Evolutionary conservation across 2,797 vertebrate genomes (phyloP), one percentile per base, ranked within the genome.

Genomic region (Coilia nasus): DNA sequence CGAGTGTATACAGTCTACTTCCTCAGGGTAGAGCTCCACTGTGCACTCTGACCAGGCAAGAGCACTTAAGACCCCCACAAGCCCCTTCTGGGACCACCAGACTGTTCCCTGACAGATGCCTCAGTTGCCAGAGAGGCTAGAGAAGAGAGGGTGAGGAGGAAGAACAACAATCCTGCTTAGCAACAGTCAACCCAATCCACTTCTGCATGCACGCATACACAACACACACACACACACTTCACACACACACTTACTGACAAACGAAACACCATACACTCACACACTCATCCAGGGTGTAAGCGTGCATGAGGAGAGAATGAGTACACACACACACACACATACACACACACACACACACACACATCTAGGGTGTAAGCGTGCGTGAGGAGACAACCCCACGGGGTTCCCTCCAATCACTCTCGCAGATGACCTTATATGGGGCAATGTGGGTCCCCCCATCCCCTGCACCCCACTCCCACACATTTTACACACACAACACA

Each of bases 141-240:
- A 71, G 64, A 71, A 6, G 64, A 67, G 23, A 67, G 62, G 62
- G 28, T 2, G 31, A 31, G 67, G 67, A 75, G 3, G 67, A 44
- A 12, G 71, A 35, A 54, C 50, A 54, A 54, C 50, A 78, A 78
- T 14, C 19, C 71, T 78, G 71, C 71, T 44, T 78, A 78, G 71
- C 71, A 78, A 78, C 71, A 78, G 71, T 78, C 71, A 44, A 31
- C 71, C 31, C 71, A 7, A 78, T 78, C 71, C 19, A 31, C 71
- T 44, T 35, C 84, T 0, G 10, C 82, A 10, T 54, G 28, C 78
- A 82, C 28, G 81, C 59, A 41, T 81, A 78, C 23, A 31, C 62
- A 56, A 71, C 64, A 14, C 25, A 71, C 64, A 71, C 64, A 71
- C 64, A 71, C 62, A 67, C 23, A 67, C 25, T 28, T n/a, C 25